Conservation (phyloP, 2,113 vertebrate genomes). For the Ceyx melanurus region DNA sequence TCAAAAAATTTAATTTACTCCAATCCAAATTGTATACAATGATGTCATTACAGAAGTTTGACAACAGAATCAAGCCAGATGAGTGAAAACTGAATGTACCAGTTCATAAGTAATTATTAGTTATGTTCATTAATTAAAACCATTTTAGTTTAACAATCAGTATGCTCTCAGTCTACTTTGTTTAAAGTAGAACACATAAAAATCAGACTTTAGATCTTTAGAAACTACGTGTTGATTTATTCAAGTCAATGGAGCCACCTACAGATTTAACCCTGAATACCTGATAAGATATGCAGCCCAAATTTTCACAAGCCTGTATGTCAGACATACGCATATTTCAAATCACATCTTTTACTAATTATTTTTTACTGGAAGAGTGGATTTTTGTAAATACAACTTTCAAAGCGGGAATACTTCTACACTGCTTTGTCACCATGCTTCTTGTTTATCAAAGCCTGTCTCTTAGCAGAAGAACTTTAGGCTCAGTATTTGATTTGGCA, state of each 20-base stretch:
- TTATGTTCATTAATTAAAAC: background rate
- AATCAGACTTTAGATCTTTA: background rate
- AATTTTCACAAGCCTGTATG: background rate
- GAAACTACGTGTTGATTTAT: background rate
- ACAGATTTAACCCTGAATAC: slow-evolving; percentile 37
- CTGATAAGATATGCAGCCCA: background rate
- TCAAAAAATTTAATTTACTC: slow-evolving; percentile 5
- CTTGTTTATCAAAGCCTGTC: background rate
- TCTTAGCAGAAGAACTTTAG: background rate
- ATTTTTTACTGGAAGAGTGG: background rate
- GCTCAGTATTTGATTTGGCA: background rate
- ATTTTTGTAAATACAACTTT: background rate
- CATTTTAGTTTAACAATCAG: background rate
- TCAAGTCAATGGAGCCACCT: slow-evolving; percentile 26
- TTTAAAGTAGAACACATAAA: background rate
- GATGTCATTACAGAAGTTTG: slow-evolving; percentile 2
- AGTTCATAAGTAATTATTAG: background rate
- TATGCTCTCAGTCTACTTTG: background rate
- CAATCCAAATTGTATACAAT: background rate
- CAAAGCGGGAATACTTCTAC: background rate
- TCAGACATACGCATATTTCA: background rate
- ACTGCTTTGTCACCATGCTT: background rate
- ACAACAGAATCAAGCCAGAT: background rate
- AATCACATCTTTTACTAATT: background rate
- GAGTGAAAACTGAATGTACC: background rate